A percentile compares a stretch with the other conserved stretches of the same genome.
These are phyloP conservation scores for Sesamia inferens DNA, from an alignment of 2,888 invertebrate species.

Conservation along the genomic window DNA sequence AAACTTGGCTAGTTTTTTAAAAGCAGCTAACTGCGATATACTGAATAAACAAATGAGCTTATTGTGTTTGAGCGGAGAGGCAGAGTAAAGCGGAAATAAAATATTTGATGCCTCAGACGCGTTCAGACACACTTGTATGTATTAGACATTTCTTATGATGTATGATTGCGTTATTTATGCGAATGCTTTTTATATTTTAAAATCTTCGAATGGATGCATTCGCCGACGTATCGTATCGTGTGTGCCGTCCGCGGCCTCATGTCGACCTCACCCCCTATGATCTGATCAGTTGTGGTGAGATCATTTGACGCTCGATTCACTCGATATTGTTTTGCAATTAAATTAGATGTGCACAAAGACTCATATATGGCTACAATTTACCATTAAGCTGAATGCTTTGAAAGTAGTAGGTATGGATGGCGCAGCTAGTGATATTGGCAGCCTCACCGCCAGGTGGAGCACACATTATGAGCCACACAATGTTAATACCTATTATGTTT, in stretches of 20 bases:
- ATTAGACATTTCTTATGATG: not conserved
- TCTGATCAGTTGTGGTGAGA: conserved; percentile 52
- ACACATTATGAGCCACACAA: not conserved
- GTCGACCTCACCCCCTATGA: no score
- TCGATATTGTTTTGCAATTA: conserved; percentile 45
- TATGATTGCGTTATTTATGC: conserved; percentile 9
- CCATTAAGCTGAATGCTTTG: conserved; percentile 13
- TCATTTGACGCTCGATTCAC: conserved; percentile 38
- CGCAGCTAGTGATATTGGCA: not conserved
- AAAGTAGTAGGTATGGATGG: not conserved
- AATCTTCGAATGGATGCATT: not conserved
- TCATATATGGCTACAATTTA: not conserved
- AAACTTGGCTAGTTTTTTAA: not conserved
- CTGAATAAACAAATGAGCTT: conserved; percentile 15
- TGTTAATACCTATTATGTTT: not conserved
- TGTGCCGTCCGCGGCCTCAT: not conserved
- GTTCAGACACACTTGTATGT: conserved; percentile 3
- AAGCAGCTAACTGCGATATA: not conserved
- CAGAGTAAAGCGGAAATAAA: conserved; percentile 12
- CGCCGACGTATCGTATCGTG: not conserved
- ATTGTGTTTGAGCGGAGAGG: conserved; percentile 12
- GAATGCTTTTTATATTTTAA: not conserved
- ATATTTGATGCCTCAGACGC: conserved; percentile 10
- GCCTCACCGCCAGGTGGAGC: no score
- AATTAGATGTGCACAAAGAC: conserved; percentile 28